Conservation (phyloP, 2,888 invertebrate genomes). For the Autographa gamma region DNA sequence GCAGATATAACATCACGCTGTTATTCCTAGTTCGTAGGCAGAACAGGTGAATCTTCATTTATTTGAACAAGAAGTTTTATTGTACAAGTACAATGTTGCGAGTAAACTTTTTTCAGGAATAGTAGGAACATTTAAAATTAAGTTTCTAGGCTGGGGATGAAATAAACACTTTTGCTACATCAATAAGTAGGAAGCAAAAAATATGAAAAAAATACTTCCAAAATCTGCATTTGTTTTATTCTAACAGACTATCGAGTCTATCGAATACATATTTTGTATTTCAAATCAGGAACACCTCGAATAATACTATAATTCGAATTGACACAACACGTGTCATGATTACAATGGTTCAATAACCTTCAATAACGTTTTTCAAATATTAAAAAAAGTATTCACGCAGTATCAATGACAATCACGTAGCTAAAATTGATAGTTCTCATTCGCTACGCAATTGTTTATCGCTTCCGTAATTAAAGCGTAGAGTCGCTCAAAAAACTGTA, state of each 20-base stretch:
- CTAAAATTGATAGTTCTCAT: neutral
- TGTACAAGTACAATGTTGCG: too few relatives aligned
- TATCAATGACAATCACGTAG: neutral
- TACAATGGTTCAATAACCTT: neutral
- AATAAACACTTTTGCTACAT: too few relatives aligned
- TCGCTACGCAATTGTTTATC: conserved; percentile 6
- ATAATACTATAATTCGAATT: neutral
- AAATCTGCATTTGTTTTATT: neutral
- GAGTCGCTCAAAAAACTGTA: conserved; percentile 1
- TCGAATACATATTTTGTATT: neutral
- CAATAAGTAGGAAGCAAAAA: too few relatives aligned
- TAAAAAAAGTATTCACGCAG: neutral
- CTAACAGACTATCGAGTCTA: neutral
- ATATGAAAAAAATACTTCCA: too few relatives aligned
- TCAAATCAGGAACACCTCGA: neutral
- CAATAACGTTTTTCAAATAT: neutral
- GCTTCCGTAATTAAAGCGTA: conserved; percentile 6
- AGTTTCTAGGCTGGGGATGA: too few relatives aligned
- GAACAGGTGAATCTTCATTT: neutral
- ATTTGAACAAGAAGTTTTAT: too few relatives aligned
- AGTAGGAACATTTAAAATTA: too few relatives aligned
- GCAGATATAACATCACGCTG: neutral
- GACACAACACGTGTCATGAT: neutral
- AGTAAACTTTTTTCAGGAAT: too few relatives aligned
- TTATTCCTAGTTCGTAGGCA: neutral